Conservation (phyloP, 2,888 invertebrate species). For the Resseliella maxima region DNA sequence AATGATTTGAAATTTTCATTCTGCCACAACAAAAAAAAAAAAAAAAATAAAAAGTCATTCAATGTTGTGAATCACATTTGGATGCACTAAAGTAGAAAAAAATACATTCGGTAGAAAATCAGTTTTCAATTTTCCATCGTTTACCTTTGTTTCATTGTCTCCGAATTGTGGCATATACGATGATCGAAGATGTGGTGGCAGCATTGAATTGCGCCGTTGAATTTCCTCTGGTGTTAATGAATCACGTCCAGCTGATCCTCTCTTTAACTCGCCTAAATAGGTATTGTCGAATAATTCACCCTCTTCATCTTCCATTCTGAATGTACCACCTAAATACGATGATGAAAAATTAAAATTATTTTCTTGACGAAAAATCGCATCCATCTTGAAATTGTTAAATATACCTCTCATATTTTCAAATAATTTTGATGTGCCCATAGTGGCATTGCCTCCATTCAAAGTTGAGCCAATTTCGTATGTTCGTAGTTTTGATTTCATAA, state of each 20-base stretch:
- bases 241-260: slow-evolving; percentile 68
- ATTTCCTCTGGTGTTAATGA: slow-evolving; percentile 70
- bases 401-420: not conserved
- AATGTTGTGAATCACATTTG: no score
- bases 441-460: slow-evolving; percentile 55
- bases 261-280: slow-evolving; percentile 76
- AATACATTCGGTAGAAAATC: no score
- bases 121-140: no score
- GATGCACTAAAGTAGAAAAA: no score
- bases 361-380: not conserved
- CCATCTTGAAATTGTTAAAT: not conserved
- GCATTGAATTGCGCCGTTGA: slow-evolving; percentile 82
- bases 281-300: slow-evolving; percentile 86
- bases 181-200: slow-evolving; percentile 86
- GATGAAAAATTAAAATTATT: no score
- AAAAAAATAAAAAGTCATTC: not conserved
- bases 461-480: slow-evolving; percentile 61
- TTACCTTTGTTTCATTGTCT: slow-evolving; percentile 78
- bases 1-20: slow-evolving; percentile 4
- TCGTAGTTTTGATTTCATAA: slow-evolving; percentile 64
- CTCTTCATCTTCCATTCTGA: slow-evolving; percentile 86
- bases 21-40: not conserved
- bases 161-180: slow-evolving; percentile 84
- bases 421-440: not conserved
- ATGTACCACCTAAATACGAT: slow-evolving; percentile 64